Base-by-base conservation (phyloP, 2,113 vertebrate species). In the Megalops atlanticus region DNA sequence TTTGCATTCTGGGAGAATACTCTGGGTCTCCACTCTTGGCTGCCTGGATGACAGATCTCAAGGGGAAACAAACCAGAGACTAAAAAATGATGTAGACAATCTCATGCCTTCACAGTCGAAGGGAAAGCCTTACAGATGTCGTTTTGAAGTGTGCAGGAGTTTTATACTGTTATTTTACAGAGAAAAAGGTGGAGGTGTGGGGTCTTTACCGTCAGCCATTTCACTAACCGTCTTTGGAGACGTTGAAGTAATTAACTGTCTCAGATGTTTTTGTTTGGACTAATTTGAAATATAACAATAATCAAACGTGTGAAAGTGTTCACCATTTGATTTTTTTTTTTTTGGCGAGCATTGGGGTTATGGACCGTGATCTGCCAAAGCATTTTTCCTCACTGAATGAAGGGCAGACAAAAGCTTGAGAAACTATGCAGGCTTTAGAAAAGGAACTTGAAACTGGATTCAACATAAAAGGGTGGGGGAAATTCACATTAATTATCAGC, bases 81-180 rank as follows among this genome's bases (percentile, higher is more conserved):
- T 64, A 52, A 36, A n/a, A 84, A 43, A 41, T 21, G 64, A 77
- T 74, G 83, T 77, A 84, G 89, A 93, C 92, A 91, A 92, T 91
- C 88, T 39, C 36, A 80, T 79, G 21, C 68, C 68, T 86, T 77
- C 85, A 70, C 76, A 58, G 78, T 74, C 70, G 81, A 85, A 27
- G 8, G 18, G 40, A 76, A 82, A 64, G 38, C 45, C 80, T 79
- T 77, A 73, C 21, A 78, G 41, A 76, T 79, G 27, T 78, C 21
- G 41, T 73, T 58, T 40, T 58, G 71, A 72, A 24, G n/a, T 75
- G 78, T 77, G 72, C 68, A 64, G n/a, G 58, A 49, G 4, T n/a
- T n/a, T n/a, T n/a, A n/a, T 49, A 72, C 45, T 27, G 36, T 74
- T 58, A 80, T 27, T 33, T 40, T 45, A 75, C 31, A 73, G 47